A percentile compares a stretch with the other conserved stretches of the same genome.
Evolutionary conservation across 2,113 vertebrate genomes (phyloP).

Genomic region (Equus quagga): DNA sequence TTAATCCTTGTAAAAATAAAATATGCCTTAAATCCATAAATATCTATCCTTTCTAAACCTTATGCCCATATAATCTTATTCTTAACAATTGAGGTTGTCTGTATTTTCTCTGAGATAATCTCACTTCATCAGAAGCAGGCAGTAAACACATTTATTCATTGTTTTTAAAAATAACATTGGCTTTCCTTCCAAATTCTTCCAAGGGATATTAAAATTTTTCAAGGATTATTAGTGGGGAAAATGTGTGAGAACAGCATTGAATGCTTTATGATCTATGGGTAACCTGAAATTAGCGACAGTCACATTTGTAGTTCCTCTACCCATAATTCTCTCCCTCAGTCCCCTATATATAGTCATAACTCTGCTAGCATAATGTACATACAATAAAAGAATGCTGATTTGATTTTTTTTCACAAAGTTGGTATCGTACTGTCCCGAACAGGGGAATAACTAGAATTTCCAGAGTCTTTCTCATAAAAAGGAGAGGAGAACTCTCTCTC

Average conservation of each 20-base stretch:
- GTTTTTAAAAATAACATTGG: neutral
- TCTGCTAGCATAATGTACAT: neutral
- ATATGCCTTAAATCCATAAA: neutral
- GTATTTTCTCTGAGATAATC: neutral
- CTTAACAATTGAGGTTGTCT: neutral
- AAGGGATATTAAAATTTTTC: neutral
- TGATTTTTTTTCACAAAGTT: neutral
- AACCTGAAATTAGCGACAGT: neutral
- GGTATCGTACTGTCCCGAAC: neutral
- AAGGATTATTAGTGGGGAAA: neutral
- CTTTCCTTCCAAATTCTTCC: neutral
- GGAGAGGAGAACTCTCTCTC: neutral
- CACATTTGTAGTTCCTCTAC: neutral
- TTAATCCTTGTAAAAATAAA: neutral
- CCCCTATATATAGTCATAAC: neutral
- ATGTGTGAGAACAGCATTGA: neutral
- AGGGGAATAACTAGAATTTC: neutral
- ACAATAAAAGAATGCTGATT: neutral
- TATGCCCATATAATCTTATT: neutral
- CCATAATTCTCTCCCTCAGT: neutral
- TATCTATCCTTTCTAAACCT: neutral
- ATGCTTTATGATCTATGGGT: neutral
- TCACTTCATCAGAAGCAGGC: neutral
- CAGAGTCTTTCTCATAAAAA: neutral
- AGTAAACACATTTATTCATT: neutral